Evolutionary conservation across 37 sponge, comb jelly and placozoan genomes (phyloP).

Genomic region (Dysidea cf. avara): DNA sequence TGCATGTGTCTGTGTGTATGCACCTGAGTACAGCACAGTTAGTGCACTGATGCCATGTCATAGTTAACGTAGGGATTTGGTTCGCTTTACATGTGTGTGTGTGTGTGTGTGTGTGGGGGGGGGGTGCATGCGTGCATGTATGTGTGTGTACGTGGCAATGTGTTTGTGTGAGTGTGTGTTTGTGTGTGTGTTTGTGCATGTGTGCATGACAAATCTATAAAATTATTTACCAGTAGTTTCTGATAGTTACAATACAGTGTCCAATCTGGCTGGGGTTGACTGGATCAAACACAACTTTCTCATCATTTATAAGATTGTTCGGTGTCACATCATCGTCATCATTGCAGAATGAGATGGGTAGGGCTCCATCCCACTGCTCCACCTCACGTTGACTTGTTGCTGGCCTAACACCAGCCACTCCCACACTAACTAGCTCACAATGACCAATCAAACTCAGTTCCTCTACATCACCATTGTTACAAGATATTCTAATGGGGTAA

Average conservation of each 20-base stretch:
- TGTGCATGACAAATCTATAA: too few relatives aligned
- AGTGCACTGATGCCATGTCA: too few relatives aligned
- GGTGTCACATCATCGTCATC: not conserved
- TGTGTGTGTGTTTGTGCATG: too few relatives aligned
- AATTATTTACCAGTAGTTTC: conserved; percentile 54
- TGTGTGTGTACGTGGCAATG: too few relatives aligned
- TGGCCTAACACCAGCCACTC: too few relatives aligned
- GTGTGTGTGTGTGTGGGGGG: too few relatives aligned
- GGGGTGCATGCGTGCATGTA: too few relatives aligned
- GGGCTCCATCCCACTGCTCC: conserved; percentile 10
- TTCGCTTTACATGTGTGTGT: too few relatives aligned
- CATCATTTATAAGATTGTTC: conserved; percentile 3
- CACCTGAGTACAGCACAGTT: too few relatives aligned
- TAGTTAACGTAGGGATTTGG: too few relatives aligned
- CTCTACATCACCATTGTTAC: conserved; percentile 57
- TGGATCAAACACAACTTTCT: conserved; percentile 20
- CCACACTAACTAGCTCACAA: not conserved
- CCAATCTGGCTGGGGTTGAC: conserved; percentile 33
- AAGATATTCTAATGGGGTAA: conserved; percentile 33
- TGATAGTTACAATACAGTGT: conserved; percentile 32
- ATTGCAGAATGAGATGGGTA: not conserved
- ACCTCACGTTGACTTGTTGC: not conserved
- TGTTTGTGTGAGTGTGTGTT: too few relatives aligned
- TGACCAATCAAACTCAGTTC: conserved; percentile 46
- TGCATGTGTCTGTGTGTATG: too few relatives aligned